phyloP scores from a whole-genome alignment of 2,888 invertebrate genomes.

The Ornithoptera priamus region DNA sequence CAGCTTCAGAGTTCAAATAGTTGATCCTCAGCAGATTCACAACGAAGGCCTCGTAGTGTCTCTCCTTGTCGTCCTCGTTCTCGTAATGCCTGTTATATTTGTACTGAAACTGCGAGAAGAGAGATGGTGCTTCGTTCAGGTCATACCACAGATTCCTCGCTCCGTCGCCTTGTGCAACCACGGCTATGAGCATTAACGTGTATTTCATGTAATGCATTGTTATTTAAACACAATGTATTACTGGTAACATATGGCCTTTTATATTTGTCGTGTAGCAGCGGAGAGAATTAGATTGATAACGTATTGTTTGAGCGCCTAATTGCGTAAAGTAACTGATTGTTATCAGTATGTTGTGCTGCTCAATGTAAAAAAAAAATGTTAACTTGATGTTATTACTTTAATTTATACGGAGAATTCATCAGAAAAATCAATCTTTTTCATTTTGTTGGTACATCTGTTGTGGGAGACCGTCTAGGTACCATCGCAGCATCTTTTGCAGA shows the following conservation, averaged over 20 bases:
- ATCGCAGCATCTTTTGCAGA: too few species aligned
- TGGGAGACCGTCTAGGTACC: too few species aligned
- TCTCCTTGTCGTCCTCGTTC: slow-evolving; percentile 7
- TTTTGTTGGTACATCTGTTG: too few species aligned
- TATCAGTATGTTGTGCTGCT: too few species aligned
- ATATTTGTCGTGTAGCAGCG: not conserved
- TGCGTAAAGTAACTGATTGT: too few species aligned
- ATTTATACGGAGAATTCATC: too few species aligned
- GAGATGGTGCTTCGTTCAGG: slow-evolving; percentile 1
- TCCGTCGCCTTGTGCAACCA: not conserved
- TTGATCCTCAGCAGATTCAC: slow-evolving; percentile 12
- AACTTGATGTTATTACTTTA: too few species aligned
- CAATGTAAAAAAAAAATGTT: too few species aligned
- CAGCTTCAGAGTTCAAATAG: slow-evolving; percentile 19
- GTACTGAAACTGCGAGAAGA: slow-evolving; percentile 17
- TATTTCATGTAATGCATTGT: not conserved
- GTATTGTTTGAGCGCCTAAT: too few species aligned
- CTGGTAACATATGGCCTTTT: not conserved
- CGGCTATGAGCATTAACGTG: not conserved
- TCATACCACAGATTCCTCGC: slow-evolving; percentile 7
- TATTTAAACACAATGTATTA: not conserved
- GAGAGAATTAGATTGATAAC: too few species aligned
- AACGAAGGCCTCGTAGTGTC: slow-evolving; percentile 17
- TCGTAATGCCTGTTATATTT: slow-evolving; percentile 21
- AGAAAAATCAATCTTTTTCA: too few species aligned